These are phyloP conservation scores for Pedetes capensis DNA, from an alignment of 2,113 vertebrate genomes.

Conservation along the genomic window DNA sequence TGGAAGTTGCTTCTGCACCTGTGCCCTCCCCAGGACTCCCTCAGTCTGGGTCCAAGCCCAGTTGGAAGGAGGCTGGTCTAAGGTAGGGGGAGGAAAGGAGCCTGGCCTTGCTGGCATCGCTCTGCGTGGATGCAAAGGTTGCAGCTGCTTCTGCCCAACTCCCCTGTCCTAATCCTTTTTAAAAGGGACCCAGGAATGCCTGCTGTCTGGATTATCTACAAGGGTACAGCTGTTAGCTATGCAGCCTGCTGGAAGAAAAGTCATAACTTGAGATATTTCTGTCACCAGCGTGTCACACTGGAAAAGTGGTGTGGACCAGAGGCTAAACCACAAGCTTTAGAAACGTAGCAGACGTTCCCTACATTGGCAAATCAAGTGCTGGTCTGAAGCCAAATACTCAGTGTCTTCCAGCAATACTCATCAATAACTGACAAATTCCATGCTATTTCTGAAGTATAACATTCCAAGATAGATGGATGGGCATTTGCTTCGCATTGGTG, in stretches of 20 bases:
- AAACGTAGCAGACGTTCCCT: conserved; percentile 26
- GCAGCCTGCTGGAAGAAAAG: neutral
- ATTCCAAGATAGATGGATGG: conserved; percentile 59
- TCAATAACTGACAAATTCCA: conserved; percentile 70
- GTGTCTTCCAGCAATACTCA: conserved; percentile 68
- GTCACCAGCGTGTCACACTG: neutral
- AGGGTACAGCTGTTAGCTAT: neutral
- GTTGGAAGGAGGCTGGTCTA: neutral
- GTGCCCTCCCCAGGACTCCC: neutral
- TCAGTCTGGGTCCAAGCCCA: neutral
- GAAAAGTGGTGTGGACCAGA: conserved; percentile 34
- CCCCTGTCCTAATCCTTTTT: neutral
- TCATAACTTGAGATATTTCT: conserved; percentile 18
- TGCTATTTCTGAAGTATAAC: conserved; percentile 48
- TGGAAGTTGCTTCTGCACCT: neutral
- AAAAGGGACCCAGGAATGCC: neutral
- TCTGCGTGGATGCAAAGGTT: neutral
- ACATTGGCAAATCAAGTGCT: conserved; percentile 54
- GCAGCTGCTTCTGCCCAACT: neutral
- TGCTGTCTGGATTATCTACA: neutral
- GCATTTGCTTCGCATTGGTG: conserved; percentile 41
- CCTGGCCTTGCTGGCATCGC: neutral
- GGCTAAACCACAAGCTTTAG: neutral
- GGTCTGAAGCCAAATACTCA: conserved; percentile 58
- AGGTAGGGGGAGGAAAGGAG: neutral